Percentiles rank a stretch among this genome's conserved stretches.
Conservation (phyloP, 35 echinoderm and acorn worm species). For the Eucidaris tribuloides region DNA sequence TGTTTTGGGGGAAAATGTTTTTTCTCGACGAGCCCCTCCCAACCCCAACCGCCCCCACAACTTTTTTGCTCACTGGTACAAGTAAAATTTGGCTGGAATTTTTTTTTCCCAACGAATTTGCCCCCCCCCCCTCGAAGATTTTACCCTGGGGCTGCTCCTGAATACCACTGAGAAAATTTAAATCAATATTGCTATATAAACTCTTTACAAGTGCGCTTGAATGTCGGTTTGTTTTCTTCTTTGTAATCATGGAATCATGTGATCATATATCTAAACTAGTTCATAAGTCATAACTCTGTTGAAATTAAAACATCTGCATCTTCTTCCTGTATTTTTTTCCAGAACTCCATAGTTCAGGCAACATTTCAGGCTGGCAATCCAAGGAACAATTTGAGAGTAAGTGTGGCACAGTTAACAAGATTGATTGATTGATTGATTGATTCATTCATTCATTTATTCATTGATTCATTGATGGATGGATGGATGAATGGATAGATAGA, state of each 20-base stretch:
- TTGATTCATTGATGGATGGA: neutral
- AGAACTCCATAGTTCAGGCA: constrained; percentile 37
- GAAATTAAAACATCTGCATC: neutral
- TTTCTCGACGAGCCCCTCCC: too few species aligned
- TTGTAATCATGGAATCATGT: neutral
- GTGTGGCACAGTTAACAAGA: neutral
- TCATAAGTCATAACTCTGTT: neutral
- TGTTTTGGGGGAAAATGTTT: too few species aligned
- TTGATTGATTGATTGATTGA: neutral
- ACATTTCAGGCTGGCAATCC: constrained; percentile 66
- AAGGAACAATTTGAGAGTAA: constrained; percentile 64
- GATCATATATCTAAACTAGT: neutral
- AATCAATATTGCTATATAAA: neutral
- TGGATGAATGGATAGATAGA: neutral
- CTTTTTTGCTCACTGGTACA: too few species aligned
- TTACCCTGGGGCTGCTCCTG: too few species aligned
- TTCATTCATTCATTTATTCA: neutral
- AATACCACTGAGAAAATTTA: too few species aligned
- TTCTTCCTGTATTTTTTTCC: neutral
- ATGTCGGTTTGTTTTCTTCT: neutral
- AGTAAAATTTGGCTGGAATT: too few species aligned
- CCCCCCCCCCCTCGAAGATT: too few species aligned
- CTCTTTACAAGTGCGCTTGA: neutral
- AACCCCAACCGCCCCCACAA: too few species aligned
- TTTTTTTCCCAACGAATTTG: too few species aligned